These are phyloP conservation scores for Chloropsis hardwickii DNA, from an alignment of 2,113 vertebrate genomes.

Conservation along the genomic window DNA sequence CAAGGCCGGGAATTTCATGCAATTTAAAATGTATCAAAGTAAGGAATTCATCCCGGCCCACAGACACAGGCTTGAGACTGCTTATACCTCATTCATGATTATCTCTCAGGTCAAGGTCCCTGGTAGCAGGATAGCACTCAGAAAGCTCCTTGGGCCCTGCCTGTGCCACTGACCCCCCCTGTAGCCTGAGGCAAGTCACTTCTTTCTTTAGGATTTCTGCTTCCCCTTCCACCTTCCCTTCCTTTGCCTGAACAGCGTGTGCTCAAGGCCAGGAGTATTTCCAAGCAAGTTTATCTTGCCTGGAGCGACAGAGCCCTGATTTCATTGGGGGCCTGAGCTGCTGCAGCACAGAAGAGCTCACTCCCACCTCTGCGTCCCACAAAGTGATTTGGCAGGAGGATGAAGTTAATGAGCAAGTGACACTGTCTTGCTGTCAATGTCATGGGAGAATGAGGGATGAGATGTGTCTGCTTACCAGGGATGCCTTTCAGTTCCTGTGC, in stretches of 20 bases:
- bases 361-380: background rate
- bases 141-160: conserved; percentile 21
- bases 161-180: conserved; percentile 20
- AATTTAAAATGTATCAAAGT: conserved; percentile 38
- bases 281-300: background rate
- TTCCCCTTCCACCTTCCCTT: background rate
- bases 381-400: background rate
- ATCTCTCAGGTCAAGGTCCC: background rate
- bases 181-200: conserved; percentile 24
- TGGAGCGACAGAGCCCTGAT: background rate
- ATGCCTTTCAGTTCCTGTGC: background rate
- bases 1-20: background rate
- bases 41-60: background rate
- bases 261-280: conserved; percentile 14
- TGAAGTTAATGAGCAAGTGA: background rate
- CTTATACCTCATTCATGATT: background rate
- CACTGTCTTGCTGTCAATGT: background rate
- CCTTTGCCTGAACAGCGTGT: background rate
- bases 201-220: background rate
- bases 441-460: background rate
- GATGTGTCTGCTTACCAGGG: background rate
- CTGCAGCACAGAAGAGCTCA: background rate
- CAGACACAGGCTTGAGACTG: background rate
- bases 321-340: background rate
- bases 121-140: background rate